These are phyloP conservation scores for Pseudomyrmex cubaensis DNA, from an alignment of 1,140 invertebrate genomes.

Conservation along the genomic window DNA sequence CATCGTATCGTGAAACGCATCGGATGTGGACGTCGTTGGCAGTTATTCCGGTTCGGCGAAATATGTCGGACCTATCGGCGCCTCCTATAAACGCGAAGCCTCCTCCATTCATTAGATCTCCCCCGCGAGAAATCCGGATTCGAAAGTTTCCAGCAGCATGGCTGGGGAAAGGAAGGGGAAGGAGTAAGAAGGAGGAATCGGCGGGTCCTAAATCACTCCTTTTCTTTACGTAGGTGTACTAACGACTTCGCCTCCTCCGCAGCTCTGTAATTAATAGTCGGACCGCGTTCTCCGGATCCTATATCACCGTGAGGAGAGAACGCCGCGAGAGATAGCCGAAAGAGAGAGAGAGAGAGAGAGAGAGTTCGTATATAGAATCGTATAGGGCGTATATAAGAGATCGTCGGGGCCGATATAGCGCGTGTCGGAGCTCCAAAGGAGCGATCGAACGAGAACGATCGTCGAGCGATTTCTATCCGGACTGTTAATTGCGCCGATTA, in stretches of 20 bases:
- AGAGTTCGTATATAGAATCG: constrained; percentile 38
- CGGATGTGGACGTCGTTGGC: constrained; percentile 44
- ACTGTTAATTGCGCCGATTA: constrained; percentile 72
- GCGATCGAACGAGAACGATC: constrained; percentile 15
- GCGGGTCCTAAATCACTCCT: constrained; percentile 71
- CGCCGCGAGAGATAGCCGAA: constrained; percentile 44
- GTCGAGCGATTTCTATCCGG: constrained; percentile 59
- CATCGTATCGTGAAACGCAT: constrained; percentile 10
- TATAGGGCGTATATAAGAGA: constrained; percentile 17
- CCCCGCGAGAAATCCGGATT: constrained; percentile 53
- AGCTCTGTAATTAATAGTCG: constrained; percentile 75
- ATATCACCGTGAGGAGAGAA: constrained; percentile 54
- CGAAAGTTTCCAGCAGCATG: constrained; percentile 35
- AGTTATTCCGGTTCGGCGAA: constrained; percentile 23
- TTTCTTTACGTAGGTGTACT: constrained; percentile 75
- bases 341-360: too few relatives aligned
- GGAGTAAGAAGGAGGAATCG: constrained; percentile 21
- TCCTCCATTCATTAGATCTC: constrained; percentile 47
- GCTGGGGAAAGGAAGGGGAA: not conserved
- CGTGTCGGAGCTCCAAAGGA: not conserved
- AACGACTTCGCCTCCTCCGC: constrained; percentile 72
- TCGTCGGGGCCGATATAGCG: constrained; percentile 15
- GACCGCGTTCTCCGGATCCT: constrained; percentile 63
- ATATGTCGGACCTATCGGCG: constrained; percentile 52
- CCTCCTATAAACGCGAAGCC: not conserved